Evolutionary conservation across 2,888 invertebrate species (phyloP).

Genomic region (Lasioglossum calceatum): DNA sequence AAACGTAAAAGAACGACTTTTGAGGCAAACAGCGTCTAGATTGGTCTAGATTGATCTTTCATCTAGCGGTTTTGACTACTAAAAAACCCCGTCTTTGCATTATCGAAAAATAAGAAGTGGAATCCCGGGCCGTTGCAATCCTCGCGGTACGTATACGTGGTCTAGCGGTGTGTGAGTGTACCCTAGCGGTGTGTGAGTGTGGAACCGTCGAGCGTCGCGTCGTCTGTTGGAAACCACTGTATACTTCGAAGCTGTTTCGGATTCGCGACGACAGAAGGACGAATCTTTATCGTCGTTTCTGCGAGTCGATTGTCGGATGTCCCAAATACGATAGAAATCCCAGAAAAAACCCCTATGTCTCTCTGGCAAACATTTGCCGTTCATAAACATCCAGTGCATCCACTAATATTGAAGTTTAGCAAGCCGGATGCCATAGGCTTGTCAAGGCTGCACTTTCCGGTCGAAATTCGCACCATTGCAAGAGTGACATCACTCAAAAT

Average conservation of each 20-base stretch:
- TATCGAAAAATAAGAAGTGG: too few species aligned
- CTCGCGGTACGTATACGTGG: too few species aligned
- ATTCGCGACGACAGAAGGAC: neutral
- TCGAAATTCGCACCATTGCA: neutral
- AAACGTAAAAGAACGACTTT: too few species aligned
- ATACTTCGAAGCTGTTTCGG: neutral
- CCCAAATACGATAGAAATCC: neutral
- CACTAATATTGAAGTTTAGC: conserved; percentile 68
- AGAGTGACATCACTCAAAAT: neutral
- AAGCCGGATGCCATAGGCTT: conserved; percentile 12
- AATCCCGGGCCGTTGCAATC: too few species aligned
- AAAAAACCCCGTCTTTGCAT: too few species aligned
- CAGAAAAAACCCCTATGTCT: conserved; percentile 36
- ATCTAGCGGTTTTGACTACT: too few species aligned
- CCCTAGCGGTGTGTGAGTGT: too few species aligned
- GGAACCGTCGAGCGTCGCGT: too few species aligned
- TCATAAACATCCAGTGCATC: conserved; percentile 64
- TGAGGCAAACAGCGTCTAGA: too few species aligned
- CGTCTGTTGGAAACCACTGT: too few species aligned
- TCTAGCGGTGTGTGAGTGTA: too few species aligned
- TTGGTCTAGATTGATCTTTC: too few species aligned
- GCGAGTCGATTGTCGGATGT: neutral
- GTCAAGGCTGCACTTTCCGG: conserved; percentile 44
- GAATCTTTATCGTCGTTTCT: conserved; percentile 10
- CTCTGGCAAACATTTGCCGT: conserved; percentile 68